Evolutionary conservation across 1,140 invertebrate species (phyloP).

Genomic region (Zelostemma sp.): DNA sequence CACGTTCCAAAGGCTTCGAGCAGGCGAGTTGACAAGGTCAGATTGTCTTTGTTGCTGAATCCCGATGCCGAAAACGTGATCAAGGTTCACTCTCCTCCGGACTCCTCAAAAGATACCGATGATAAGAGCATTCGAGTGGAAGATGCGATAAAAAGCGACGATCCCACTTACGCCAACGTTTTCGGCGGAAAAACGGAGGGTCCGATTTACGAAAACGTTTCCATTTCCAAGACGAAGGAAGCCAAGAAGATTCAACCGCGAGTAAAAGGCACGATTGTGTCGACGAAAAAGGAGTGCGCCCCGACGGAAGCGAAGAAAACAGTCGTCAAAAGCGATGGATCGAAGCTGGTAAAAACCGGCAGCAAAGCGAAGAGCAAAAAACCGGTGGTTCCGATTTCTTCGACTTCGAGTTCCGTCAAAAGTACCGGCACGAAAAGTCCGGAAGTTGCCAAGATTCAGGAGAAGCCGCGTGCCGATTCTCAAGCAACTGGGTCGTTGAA

Average conservation of each 20-base stretch:
- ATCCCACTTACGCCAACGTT: constrained; percentile 37
- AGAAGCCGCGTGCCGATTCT: constrained; percentile 1
- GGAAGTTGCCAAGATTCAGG: neutral
- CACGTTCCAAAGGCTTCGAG: constrained; percentile 11
- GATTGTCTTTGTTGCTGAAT: constrained; percentile 1
- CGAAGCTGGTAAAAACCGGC: constrained; percentile 1
- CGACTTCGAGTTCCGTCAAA: constrained; percentile 1
- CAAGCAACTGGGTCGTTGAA: neutral
- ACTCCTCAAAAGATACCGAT: constrained; percentile 31
- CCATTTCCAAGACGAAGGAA: constrained; percentile 11
- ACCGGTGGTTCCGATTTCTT: constrained; percentile 1
- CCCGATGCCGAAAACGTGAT: neutral
- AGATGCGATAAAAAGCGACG: constrained; percentile 1
- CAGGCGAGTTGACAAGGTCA: neutral
- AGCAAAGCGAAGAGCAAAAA: constrained; percentile 12
- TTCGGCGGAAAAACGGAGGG: constrained; percentile 23
- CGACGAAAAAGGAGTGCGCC: neutral
- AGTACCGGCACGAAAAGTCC: neutral
- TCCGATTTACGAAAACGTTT: constrained; percentile 42
- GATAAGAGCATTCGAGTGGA: constrained; percentile 14
- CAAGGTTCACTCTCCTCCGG: neutral
- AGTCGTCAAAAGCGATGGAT: neutral
- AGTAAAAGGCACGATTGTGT: neutral
- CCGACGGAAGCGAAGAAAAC: neutral
- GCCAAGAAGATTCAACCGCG: constrained; percentile 6